These are phyloP conservation scores for Bombyx mori DNA, from an alignment of 1,140 invertebrate genomes.

Conservation along the genomic window DNA sequence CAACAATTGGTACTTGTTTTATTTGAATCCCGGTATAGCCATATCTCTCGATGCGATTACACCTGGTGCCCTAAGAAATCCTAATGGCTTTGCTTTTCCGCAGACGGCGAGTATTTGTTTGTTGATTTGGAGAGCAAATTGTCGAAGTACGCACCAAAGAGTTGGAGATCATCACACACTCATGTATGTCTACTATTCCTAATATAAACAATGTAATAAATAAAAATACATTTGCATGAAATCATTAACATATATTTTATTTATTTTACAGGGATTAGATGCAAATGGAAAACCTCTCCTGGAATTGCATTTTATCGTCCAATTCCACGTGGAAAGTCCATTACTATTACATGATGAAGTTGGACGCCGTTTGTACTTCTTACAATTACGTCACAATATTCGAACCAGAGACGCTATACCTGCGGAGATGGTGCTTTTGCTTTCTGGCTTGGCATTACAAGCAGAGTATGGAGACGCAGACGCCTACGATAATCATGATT, in stretches of 20 bases:
- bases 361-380: constrained; percentile 92
- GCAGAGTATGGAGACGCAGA: constrained; percentile 88
- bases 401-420: constrained; percentile 77
- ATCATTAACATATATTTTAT: constrained; percentile 20
- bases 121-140: constrained; percentile 94
- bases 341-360: constrained; percentile 90
- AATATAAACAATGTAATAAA: constrained; percentile 2
- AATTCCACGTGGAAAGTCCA: constrained; percentile 94
- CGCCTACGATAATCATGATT: constrained; percentile 76
- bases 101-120: constrained; percentile 96
- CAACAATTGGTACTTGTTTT: no score
- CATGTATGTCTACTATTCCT: constrained; percentile 78
- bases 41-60: no score
- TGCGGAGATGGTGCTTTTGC: constrained; percentile 79
- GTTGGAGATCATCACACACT: constrained; percentile 93
- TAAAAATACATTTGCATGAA: neutral
- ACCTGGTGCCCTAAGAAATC: neutral
- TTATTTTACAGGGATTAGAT: constrained; percentile 84
- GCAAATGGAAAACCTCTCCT: constrained; percentile 90
- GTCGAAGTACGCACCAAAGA: constrained; percentile 95
- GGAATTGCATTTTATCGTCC: constrained; percentile 92
- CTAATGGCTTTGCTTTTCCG: constrained; percentile 48
- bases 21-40: no score
- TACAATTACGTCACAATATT: constrained; percentile 93
- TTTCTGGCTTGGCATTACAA: constrained; percentile 91